phyloP scores from a whole-genome alignment of 1,140 invertebrate genomes.

The Drosophila ananassae region DNA sequence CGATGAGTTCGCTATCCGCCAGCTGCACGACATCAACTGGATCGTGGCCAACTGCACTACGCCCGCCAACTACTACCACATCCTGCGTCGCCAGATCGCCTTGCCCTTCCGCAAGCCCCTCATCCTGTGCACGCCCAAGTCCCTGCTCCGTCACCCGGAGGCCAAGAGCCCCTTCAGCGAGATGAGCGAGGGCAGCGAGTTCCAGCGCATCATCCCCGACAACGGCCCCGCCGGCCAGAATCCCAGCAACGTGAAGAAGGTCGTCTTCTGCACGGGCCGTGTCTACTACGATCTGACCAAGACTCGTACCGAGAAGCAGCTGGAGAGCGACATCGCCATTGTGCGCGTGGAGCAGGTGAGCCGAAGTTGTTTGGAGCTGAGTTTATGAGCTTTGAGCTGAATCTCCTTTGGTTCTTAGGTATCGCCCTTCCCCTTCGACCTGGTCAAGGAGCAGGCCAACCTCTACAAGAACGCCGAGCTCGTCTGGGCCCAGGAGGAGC shows the following conservation, averaged over 20 bases:
- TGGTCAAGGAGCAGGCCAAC: slow-evolving; percentile 93
- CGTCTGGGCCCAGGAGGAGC: slow-evolving; percentile 98
- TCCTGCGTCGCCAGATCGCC: slow-evolving; percentile 96
- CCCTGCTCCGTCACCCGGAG: slow-evolving; percentile 96
- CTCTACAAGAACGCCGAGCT: slow-evolving; percentile 96
- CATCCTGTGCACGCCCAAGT: slow-evolving; percentile 99
- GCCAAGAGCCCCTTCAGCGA: slow-evolving; percentile 97
- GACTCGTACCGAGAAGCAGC: slow-evolving; percentile 90
- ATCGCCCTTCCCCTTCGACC: slow-evolving; percentile 98
- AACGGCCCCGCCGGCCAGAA: slow-evolving; percentile 89
- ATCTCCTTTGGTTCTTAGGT: slow-evolving; percentile 86
- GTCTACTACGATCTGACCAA: slow-evolving; percentile 98
- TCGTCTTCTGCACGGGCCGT: slow-evolving; percentile 97
- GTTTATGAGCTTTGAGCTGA: background rate
- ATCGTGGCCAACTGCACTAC: slow-evolving; percentile 98
- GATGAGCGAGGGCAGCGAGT: slow-evolving; percentile 93
- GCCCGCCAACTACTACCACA: slow-evolving; percentile 98
- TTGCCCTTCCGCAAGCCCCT: slow-evolving; percentile 98
- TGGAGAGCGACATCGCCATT: slow-evolving; percentile 94
- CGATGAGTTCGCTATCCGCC: slow-evolving; percentile 94
- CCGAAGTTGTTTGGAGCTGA: too few relatives aligned
- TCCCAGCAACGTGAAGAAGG: slow-evolving; percentile 90
- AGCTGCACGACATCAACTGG: slow-evolving; percentile 98
- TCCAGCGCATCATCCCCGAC: slow-evolving; percentile 92
- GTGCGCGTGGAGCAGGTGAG: slow-evolving; percentile 94